Base-by-base conservation (phyloP, 2,888 invertebrate species). In the Harpagoxenus sublaevis region DNA sequence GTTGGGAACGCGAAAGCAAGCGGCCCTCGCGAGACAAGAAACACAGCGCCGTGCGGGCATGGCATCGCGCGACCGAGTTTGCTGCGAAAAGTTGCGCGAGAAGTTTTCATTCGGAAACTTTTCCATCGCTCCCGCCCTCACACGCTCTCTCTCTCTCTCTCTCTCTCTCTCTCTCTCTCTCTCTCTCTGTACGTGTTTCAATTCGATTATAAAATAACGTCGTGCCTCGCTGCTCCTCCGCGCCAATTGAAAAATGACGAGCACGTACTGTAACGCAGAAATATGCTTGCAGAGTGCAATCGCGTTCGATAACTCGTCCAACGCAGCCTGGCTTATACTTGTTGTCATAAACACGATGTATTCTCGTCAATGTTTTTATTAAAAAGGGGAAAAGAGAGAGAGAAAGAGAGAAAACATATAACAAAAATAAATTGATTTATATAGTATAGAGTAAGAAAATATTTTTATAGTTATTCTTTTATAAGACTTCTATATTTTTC, bases 131-230 rank as follows among this genome's bases (percentile, higher is more conserved):
- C 15, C 23, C 63, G 18, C 39, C 28, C 63, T 39, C 75, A 18
- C 23, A 66, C 15, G 42, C 28, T n/a, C 45, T 45, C 9, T 35
- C 62, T 62, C 35, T 66, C 23, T 65, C 23, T 42, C 6, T 39
- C 45, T 45, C 9, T 35, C 62, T 62, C 35, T 66, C 23, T 65
- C 23, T 42, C 6, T 39, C 45, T 45, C 9, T 35, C 62, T 62
- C 35, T 66, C 23, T 65, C 23, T 42, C 6, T 39, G 35, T 53
- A 65, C 65, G 42, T 77, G 63, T 65, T 51, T 53, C 65, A 77
- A 77, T 28, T 77, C 77, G 53, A 77, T 77, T 77, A 77, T 65
- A 77, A 77, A 77, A 77, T 77, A 65, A 77, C 77, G 77, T 77
- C 53, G 77, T 65, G n/a, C 28, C 51, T 63, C 75, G 62, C 23